Evolutionary conservation across 2,888 invertebrate genomes (phyloP), one percentile per base, ranked within the genome.

Genomic region (Rotaria macrura): DNA sequence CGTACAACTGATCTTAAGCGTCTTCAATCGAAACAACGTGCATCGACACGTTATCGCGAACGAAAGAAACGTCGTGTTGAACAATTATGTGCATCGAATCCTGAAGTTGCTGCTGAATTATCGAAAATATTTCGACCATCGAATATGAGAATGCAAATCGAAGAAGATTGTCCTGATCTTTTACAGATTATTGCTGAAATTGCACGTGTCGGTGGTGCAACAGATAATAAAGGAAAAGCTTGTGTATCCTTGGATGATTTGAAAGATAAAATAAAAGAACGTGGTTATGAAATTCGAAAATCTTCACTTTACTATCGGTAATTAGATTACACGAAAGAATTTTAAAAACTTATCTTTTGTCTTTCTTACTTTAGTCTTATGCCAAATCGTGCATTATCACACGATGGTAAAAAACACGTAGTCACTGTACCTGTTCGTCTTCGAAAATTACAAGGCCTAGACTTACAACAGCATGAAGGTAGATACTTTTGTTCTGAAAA

Each of bases 11-110:
- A 79, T 43, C 10, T 79, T 20, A 79, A 79, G 43, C 79, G 79
- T 79, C n/a, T 79, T n/a, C 79, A 79, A 79, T 79, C 79, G 5
- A 79, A 79, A 79, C 79, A 79, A 43, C 79, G 79, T 79, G 79
- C 79, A 40, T 79, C 79, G n/a, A 79, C 79, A 23, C 79, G 79
- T 0, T 79, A 79, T 79, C 79, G 79, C 25, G 79, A 79, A 79
- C 7, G 79, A 43, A 79, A 79, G 17, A 79, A 79, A 79, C 79
- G 79, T 43, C 40, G 43, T 5, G 79, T 79, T 43, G 79, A 79
- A 79, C 79, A 79, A n/a, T 79, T 79, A 43, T 79, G 79, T 79
- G 79, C 79, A 1, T 3, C 43, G 12, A 79, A 79, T 79, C 79
- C 79, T n/a, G 79, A 65, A 65, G 65, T 65, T 6, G 65, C 65